Evolutionary conservation across 1,140 invertebrate genomes (phyloP).

Genomic region (Drosophila sechellia): DNA sequence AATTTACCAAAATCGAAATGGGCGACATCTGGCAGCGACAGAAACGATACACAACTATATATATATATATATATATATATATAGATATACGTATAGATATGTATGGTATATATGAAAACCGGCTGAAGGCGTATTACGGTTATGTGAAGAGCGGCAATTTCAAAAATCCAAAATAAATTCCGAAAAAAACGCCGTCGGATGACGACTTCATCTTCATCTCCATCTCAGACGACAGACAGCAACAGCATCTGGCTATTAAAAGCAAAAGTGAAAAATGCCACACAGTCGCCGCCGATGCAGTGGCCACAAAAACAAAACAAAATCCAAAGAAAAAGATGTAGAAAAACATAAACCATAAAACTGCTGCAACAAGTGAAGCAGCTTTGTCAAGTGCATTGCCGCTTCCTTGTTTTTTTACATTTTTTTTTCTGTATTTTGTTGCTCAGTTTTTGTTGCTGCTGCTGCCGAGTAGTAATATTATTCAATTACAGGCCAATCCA

Average conservation of each 20-base stretch:
- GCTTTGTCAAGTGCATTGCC: slow-evolving; percentile 75
- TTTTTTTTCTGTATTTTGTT: background rate
- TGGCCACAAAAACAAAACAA: slow-evolving; percentile 17
- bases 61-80: background rate
- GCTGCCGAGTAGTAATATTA: slow-evolving; percentile 67
- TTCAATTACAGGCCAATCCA: slow-evolving; percentile 77
- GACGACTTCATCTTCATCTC: slow-evolving; percentile 36
- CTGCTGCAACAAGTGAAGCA: slow-evolving; percentile 26
- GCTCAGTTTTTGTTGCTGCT: slow-evolving; percentile 43
- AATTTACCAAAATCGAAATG: slow-evolving; percentile 48
- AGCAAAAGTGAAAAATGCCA: slow-evolving; percentile 80
- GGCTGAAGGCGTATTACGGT: slow-evolving; percentile 61
- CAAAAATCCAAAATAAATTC: slow-evolving; percentile 61
- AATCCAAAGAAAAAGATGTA: slow-evolving; percentile 1
- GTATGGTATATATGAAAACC: slow-evolving; percentile 8
- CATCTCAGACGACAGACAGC: slow-evolving; percentile 26
- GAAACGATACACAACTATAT: background rate
- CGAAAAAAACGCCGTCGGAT: slow-evolving; percentile 42
- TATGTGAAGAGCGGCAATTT: slow-evolving; percentile 74
- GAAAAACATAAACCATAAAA: slow-evolving; percentile 35
- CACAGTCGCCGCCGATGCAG: slow-evolving; percentile 44
- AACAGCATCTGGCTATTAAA: slow-evolving; percentile 66
- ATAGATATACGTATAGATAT: slow-evolving; percentile 1
- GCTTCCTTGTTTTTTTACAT: slow-evolving; percentile 55
- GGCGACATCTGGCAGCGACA: slow-evolving; percentile 71